Conservation (phyloP, 2,797 vertebrate species). For the Lepus townsendii region DNA sequence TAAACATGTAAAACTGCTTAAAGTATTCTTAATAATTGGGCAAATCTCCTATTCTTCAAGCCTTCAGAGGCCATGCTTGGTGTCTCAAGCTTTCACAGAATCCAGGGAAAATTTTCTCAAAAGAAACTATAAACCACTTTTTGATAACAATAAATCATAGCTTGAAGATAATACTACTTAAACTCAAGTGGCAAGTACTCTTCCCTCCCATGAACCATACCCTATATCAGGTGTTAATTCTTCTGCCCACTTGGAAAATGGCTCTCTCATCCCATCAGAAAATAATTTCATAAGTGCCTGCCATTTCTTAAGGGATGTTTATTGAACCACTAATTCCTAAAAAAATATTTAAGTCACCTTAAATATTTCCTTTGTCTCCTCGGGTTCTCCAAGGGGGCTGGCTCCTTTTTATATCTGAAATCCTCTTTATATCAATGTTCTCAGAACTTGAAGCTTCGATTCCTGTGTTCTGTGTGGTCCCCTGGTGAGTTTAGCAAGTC, state of each 20-base stretch:
- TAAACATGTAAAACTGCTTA: background rate
- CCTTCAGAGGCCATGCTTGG: background rate
- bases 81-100: background rate
- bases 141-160: background rate
- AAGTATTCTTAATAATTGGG: background rate
- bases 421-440: background rate
- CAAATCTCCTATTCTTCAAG: background rate
- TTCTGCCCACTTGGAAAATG: background rate
- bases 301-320: background rate
- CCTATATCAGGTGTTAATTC: background rate
- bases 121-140: background rate
- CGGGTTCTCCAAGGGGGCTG: background rate
- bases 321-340: background rate
- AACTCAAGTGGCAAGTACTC: background rate
- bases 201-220: background rate
- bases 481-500: background rate
- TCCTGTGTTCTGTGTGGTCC: background rate
- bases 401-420: conserved; percentile 1
- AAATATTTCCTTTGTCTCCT: background rate
- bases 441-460: background rate
- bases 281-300: background rate
- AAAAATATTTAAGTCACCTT: background rate
- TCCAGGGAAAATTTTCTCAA: background rate
- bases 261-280: background rate
- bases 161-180: background rate